phyloP scores from a whole-genome alignment of 2,888 invertebrate species.

The Pterostichus madidus region DNA sequence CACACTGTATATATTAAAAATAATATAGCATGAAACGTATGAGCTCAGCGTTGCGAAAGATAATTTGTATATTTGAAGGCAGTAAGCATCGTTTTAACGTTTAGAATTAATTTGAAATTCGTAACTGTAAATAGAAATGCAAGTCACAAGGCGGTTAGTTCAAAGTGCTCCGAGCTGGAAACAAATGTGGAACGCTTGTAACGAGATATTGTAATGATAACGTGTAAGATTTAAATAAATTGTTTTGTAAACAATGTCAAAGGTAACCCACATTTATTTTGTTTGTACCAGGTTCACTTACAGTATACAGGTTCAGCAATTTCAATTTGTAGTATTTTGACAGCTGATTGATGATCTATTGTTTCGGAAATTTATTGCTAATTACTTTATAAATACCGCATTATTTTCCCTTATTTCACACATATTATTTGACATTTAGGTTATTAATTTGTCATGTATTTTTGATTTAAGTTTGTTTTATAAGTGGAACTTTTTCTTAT shows the following conservation, averaged over 20 bases:
- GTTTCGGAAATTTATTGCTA: not conserved
- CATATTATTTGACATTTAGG: not conserved
- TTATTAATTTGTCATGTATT: not conserved
- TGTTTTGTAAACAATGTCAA: slow-evolving; percentile 49
- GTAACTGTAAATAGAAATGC: slow-evolving; percentile 59
- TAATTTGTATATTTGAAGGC: slow-evolving; percentile 25
- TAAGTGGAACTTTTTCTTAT: not conserved
- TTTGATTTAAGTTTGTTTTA: not conserved
- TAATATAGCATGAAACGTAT: too few species aligned
- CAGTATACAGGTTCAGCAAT: not conserved
- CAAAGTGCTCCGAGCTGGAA: slow-evolving; percentile 47
- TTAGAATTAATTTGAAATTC: slow-evolving; percentile 57
- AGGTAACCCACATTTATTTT: slow-evolving; percentile 3
- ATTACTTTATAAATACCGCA: not conserved
- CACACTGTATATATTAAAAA: too few species aligned
- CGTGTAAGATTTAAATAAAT: slow-evolving; percentile 45
- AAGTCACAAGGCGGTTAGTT: slow-evolving; percentile 58
- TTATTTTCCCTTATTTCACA: not conserved
- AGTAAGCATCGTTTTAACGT: slow-evolving; percentile 51
- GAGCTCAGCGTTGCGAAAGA: not conserved
- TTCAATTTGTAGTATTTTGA: not conserved
- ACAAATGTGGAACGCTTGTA: slow-evolving; percentile 40
- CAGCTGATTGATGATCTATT: slow-evolving; percentile 1
- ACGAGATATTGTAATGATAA: slow-evolving; percentile 41
- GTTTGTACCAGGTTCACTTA: too few species aligned